Evolutionary conservation across 1,140 invertebrate species (phyloP).

Genomic region (Nephila pilipes): DNA sequence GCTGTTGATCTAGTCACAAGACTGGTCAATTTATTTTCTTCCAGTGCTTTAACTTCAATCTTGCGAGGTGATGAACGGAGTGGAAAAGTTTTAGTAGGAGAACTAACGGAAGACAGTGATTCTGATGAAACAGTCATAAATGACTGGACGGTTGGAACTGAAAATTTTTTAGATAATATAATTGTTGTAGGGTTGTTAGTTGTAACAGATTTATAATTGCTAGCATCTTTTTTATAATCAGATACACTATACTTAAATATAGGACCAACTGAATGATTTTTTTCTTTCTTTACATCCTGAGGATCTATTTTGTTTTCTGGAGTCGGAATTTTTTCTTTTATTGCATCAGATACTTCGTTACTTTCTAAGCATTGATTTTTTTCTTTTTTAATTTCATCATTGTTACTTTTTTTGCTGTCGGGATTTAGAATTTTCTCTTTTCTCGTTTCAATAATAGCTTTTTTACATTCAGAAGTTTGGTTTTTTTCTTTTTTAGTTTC

Average conservation of each 20-base stretch:
- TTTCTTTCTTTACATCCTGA: conserved; percentile 38
- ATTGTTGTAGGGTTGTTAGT: conserved; percentile 72
- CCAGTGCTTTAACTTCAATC: conserved; percentile 44
- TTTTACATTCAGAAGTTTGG: neutral
- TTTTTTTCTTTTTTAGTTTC: neutral
- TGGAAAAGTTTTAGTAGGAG: conserved; percentile 16
- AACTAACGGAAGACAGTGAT: conserved; percentile 57
- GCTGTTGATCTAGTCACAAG: conserved; percentile 66
- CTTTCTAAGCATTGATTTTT: neutral
- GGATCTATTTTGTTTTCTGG: conserved; percentile 34
- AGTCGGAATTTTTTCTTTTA: conserved; percentile 10
- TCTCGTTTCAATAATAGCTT: neutral
- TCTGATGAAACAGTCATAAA: conserved; percentile 53
- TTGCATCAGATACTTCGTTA: neutral
- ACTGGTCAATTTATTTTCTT: conserved; percentile 36
- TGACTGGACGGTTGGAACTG: conserved; percentile 58
- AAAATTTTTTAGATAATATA: conserved; percentile 65
- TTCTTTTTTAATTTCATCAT: conserved; percentile 1
- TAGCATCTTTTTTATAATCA: conserved; percentile 50
- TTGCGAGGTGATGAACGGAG: conserved; percentile 56
- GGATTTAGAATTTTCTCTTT: conserved; percentile 11
- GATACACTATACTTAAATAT: conserved; percentile 59
- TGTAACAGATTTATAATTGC: conserved; percentile 72
- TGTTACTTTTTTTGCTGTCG: conserved; percentile 45
- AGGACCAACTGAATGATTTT: neutral